Percentiles rank a stretch among this genome's conserved stretches.
Conservation (phyloP, 2,888 invertebrate genomes). For the Unio pictorum region DNA sequence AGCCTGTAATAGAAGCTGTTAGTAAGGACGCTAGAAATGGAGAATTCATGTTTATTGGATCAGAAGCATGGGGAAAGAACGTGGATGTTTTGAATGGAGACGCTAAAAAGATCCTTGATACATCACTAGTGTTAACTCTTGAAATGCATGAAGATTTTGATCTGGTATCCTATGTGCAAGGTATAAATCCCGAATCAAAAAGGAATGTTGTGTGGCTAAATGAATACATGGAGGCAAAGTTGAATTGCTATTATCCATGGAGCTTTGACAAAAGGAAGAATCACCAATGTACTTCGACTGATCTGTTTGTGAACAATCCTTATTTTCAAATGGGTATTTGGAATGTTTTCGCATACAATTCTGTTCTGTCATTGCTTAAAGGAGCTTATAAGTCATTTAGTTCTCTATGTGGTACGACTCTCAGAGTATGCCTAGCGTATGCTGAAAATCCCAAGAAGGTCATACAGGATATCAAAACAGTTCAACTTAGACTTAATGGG, state of each 20-base stretch:
- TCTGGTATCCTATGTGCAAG: slow-evolving; percentile 8
- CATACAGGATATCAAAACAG: slow-evolving; percentile 4
- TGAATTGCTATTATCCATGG: slow-evolving; percentile 17
- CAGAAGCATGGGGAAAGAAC: slow-evolving; percentile 9
- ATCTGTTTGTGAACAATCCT: slow-evolving; percentile 1
- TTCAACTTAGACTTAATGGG: slow-evolving; percentile 20
- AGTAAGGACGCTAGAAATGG: background rate
- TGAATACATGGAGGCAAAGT: slow-evolving; percentile 15
- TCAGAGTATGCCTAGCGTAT: slow-evolving; percentile 14
- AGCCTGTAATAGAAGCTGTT: background rate
- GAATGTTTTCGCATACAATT: slow-evolving; percentile 14
- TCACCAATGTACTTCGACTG: slow-evolving; percentile 2
- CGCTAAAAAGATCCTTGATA: background rate
- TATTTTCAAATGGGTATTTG: slow-evolving; percentile 10
- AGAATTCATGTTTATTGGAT: slow-evolving; percentile 10
- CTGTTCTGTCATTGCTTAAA: slow-evolving; percentile 10
- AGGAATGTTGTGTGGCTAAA: slow-evolving; percentile 18
- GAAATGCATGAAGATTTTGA: slow-evolving; percentile 15
- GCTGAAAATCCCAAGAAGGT: slow-evolving; percentile 3
- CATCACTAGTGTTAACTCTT: background rate
- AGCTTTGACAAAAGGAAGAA: slow-evolving; percentile 22
- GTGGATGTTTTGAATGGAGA: too few species aligned
- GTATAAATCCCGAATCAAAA: slow-evolving; percentile 6
- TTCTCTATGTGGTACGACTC: slow-evolving; percentile 8
- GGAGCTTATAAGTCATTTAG: slow-evolving; percentile 6